Evolutionary conservation across 2,888 invertebrate genomes (phyloP), one percentile per base, ranked within the genome.

Genomic region (Nycteola revayana): DNA sequence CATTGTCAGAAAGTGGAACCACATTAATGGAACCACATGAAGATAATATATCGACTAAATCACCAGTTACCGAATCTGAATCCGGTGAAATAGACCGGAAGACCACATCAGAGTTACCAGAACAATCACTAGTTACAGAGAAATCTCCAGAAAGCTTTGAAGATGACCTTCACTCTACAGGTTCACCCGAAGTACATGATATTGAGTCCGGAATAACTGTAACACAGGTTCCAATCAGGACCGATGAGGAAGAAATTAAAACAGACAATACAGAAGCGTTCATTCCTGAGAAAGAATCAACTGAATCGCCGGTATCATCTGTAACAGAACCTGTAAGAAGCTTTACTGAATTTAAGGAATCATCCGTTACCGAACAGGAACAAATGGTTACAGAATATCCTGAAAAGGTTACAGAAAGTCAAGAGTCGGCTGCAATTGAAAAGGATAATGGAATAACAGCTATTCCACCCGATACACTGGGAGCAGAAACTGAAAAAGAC

Each of bases 261-360:
- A 30, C 36, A 8, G 33, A 32, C 1, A 30, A 28, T 6, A 27
- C 41, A 20, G 37, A 38, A 0, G 10, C 28, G 28, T 14, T 27
- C 3, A 37, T 23, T 24, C 34, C 43, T 3, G 36, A 43, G 7
- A 44, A 38, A 14, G 34, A 26, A 28, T 25, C 41, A 10, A 49
- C 49, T 2, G 52, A 39, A 27, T 25, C 28, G 11, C 24, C 33
- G 25, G 28, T 23, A 26, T 11, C 42, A 34, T 31, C 33, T 11
- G 41, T 38, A 4, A 46, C 50, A 10, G 43, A 46, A 35, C 42
- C 49, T 11, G 14, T 38, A 6, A 32, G 32, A 42, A 31, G 27
- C 3, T 33, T 36, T 18, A 49, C 56, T 2, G 48, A 58, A 30
- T 47, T 34, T 7, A 33, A 49, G 30, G 43, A 50, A 25, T n/a